Evolutionary conservation across 2,888 invertebrate genomes (phyloP).

Genomic region (Arctia plantaginis): DNA sequence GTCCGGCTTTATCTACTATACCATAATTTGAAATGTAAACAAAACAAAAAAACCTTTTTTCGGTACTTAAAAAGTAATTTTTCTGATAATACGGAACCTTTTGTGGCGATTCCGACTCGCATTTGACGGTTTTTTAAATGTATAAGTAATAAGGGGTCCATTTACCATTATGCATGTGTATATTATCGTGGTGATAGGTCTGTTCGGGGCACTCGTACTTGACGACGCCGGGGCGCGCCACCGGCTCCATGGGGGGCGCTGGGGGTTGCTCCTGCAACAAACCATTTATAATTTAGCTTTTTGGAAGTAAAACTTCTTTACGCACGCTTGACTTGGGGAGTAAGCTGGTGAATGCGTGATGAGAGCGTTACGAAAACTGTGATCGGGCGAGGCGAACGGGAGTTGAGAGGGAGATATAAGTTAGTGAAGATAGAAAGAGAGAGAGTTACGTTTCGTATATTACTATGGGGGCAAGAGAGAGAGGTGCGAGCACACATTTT

Average conservation of each 20-base stretch:
- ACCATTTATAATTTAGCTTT: not conserved
- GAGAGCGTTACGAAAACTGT: too few species aligned
- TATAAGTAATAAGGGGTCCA: not conserved
- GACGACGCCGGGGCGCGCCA: conserved; percentile 66
- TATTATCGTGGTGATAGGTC: conserved; percentile 72
- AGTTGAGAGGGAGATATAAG: too few species aligned
- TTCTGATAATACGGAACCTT: not conserved
- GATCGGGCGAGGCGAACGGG: too few species aligned
- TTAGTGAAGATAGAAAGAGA: too few species aligned
- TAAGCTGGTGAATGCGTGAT: too few species aligned
- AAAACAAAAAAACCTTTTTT: not conserved
- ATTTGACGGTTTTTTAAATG: not conserved
- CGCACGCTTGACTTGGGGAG: too few species aligned
- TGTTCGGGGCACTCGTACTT: conserved; percentile 83
- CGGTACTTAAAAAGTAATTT: not conserved
- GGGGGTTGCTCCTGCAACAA: conserved; percentile 65
- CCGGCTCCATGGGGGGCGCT: conserved; percentile 62
- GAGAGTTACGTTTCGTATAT: too few species aligned
- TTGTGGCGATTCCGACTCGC: not conserved
- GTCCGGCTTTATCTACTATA: too few species aligned
- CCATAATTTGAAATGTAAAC: too few species aligned
- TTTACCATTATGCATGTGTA: conserved; percentile 80
- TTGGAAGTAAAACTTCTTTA: too few species aligned
- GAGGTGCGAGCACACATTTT: too few species aligned
- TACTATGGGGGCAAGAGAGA: too few species aligned